phyloP scores from a whole-genome alignment of 2,113 vertebrate genomes.

The Brienomyrus longianalis region DNA sequence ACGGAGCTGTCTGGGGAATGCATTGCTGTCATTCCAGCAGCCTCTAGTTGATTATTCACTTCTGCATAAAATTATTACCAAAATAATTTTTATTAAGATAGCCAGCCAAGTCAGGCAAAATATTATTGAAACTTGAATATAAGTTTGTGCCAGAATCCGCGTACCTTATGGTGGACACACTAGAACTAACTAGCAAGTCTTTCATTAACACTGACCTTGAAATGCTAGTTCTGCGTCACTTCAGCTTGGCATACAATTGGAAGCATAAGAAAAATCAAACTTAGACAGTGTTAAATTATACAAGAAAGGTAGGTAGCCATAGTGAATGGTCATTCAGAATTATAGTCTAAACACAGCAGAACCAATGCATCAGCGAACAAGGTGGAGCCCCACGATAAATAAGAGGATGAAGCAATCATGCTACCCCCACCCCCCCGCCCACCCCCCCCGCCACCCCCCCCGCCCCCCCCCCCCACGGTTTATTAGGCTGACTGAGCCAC shows the following conservation, averaged over 20 bases:
- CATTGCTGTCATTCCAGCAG: not conserved
- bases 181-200: not conserved
- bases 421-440: not conserved
- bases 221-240: not conserved
- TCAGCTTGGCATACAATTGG: not conserved
- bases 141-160: not conserved
- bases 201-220: not conserved
- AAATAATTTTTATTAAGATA: not conserved
- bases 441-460: not conserved
- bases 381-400: not conserved
- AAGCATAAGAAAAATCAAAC: not conserved
- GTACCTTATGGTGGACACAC: not conserved
- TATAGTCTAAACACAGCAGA: not conserved
- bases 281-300: not conserved
- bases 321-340: not conserved
- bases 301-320: not conserved
- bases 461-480: not conserved
- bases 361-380: constrained; percentile 15
- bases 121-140: not conserved
- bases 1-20: not conserved
- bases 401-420: constrained; percentile 35
- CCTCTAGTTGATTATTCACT: too few relatives aligned
- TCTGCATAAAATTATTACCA: not conserved
- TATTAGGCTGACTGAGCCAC: not conserved
- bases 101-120: not conserved